Conservation (phyloP, 2,797 vertebrate species). For the Philypnodon macrostomus region DNA sequence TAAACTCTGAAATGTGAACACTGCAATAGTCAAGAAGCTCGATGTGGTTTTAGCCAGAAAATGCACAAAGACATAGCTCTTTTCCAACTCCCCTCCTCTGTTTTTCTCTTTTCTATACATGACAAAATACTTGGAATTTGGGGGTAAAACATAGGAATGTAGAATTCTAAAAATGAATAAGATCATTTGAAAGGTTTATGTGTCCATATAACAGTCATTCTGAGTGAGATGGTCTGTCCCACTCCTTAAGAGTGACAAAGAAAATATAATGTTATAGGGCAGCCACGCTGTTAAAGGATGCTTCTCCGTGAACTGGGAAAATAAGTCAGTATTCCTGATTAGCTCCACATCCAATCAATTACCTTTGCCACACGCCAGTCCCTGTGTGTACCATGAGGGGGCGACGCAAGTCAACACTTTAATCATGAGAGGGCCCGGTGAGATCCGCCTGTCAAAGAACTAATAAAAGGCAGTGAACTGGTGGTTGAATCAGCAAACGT, state of each 20-base stretch:
- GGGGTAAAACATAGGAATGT: slow-evolving; percentile 77
- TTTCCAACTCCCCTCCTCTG: slow-evolving; percentile 63
- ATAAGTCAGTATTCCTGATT: slow-evolving; percentile 75
- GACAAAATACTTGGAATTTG: slow-evolving; percentile 78
- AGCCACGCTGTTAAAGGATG: slow-evolving; percentile 70
- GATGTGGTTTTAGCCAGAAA: slow-evolving; percentile 73
- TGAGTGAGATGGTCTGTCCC: slow-evolving; percentile 58
- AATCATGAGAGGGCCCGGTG: slow-evolving; percentile 67
- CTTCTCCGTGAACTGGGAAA: slow-evolving; percentile 68
- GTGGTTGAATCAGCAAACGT: slow-evolving; percentile 77
- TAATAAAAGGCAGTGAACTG: slow-evolving; percentile 77
- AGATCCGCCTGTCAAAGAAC: slow-evolving; percentile 71
- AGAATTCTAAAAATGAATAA: slow-evolving; percentile 73
- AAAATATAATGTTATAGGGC: slow-evolving; percentile 71
- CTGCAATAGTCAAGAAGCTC: slow-evolving; percentile 82
- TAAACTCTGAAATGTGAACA: slow-evolving; percentile 81
- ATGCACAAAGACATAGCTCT: slow-evolving; percentile 72
- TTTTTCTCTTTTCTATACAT: slow-evolving; percentile 73
- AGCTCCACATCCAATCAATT: slow-evolving; percentile 65
- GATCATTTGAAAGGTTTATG: slow-evolving; percentile 67
- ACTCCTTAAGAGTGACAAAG: slow-evolving; percentile 46
- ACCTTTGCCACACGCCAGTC: slow-evolving; percentile 60
- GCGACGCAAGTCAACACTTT: slow-evolving; percentile 53
- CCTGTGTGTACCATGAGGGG: slow-evolving; percentile 65
- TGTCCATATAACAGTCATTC: slow-evolving; percentile 78